Evolutionary conservation across 2,888 invertebrate genomes (phyloP).

Genomic region (Drosophila tripunctata): DNA sequence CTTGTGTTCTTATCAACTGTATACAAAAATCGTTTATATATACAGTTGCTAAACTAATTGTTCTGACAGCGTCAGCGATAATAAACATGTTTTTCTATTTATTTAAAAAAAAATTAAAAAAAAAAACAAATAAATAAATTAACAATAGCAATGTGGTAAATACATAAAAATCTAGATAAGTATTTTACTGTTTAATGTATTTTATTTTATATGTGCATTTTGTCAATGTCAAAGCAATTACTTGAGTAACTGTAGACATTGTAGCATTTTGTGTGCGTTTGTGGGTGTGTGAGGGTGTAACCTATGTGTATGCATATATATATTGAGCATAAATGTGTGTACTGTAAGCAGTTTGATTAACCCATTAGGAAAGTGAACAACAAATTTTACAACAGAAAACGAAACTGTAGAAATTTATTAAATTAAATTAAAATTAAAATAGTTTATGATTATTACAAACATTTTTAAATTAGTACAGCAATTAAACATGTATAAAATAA

Average conservation of each 20-base stretch:
- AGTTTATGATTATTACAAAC: too few species aligned
- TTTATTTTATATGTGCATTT: neutral
- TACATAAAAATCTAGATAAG: neutral
- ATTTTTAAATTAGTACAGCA: too few species aligned
- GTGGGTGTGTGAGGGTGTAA: neutral
- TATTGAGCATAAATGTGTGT: neutral
- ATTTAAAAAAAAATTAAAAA: neutral
- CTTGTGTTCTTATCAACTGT: constrained; percentile 30
- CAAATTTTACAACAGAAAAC: too few species aligned
- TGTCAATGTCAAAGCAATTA: neutral
- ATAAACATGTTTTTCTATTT: neutral
- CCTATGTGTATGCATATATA: neutral
- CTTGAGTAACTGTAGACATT: neutral
- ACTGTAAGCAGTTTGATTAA: neutral
- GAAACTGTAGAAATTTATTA: too few species aligned
- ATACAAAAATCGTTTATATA: constrained; percentile 8
- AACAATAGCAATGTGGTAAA: neutral
- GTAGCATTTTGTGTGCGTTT: neutral
- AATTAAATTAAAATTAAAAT: too few species aligned
- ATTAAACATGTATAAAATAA: too few species aligned
- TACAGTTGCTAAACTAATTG: neutral
- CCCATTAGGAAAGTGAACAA: neutral
- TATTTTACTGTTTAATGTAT: neutral
- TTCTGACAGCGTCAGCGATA: neutral
- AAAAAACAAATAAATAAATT: neutral